phyloP scores from a whole-genome alignment of 2,113 vertebrate species.

The Numida meleagris region DNA sequence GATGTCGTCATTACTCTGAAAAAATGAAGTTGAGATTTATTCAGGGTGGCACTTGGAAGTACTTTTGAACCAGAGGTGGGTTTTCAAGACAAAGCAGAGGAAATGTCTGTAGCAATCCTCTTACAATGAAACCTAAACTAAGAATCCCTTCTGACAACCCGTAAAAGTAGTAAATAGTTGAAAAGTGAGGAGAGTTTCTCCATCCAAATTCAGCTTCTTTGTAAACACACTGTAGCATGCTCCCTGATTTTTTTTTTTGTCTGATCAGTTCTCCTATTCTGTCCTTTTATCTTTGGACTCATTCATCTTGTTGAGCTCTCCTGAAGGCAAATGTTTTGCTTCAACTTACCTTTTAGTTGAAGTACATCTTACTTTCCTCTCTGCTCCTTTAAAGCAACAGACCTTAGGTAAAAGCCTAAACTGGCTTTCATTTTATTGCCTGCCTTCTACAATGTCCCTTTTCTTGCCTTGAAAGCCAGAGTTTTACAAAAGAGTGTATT shows the following conservation, averaged over 20 bases:
- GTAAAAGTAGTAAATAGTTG: neutral
- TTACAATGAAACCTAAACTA: neutral
- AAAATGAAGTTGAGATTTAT: neutral
- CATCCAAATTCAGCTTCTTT: neutral
- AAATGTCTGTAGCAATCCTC: neutral
- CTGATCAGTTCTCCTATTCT: neutral
- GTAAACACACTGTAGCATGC: neutral
- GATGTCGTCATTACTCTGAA: slow-evolving; percentile 54
- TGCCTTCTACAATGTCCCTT: neutral
- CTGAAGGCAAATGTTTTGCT: neutral
- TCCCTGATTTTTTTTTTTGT: neutral
- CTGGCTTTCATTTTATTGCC: neutral
- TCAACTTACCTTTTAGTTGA: neutral
- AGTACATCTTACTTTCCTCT: neutral
- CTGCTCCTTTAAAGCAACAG: neutral
- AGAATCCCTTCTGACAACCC: neutral
- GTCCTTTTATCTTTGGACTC: neutral
- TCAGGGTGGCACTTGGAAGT: neutral
- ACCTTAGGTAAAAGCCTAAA: neutral
- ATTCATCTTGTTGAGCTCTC: neutral
- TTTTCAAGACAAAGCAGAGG: neutral
- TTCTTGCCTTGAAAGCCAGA: neutral
- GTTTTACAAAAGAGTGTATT: neutral
- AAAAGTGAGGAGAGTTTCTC: neutral
- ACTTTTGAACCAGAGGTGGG: neutral